phyloP scores from a whole-genome alignment of 2,888 invertebrate genomes.

The Taenaris catops region DNA sequence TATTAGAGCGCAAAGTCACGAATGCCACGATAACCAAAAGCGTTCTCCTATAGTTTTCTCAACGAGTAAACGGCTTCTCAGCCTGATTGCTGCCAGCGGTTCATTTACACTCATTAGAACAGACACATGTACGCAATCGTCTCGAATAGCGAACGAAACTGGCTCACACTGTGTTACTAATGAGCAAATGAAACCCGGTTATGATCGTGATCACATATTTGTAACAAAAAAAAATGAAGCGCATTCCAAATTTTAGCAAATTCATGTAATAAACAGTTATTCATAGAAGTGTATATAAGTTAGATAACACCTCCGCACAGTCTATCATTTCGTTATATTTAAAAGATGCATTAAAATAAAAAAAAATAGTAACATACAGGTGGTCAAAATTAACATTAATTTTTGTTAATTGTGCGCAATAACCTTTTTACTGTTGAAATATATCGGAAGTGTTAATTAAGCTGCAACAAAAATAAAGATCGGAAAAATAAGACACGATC shows the following conservation, averaged over 20 bases:
- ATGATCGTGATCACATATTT: constrained; percentile 12
- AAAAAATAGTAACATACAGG: too few relatives aligned
- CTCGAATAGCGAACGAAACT: constrained; percentile 13
- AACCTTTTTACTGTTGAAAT: too few relatives aligned
- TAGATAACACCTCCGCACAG: too few relatives aligned
- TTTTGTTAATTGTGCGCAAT: too few relatives aligned
- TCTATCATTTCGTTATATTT: too few relatives aligned
- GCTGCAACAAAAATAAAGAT: constrained; percentile 2
- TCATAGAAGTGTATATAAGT: too few relatives aligned
- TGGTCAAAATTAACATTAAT: too few relatives aligned
- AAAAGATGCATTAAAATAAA: too few relatives aligned
- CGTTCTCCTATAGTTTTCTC: constrained; percentile 32
- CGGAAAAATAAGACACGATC: constrained; percentile 5
- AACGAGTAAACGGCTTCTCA: constrained; percentile 32
- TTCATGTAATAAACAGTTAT: too few relatives aligned
- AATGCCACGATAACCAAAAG: constrained; percentile 45
- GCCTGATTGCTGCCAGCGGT: constrained; percentile 39
- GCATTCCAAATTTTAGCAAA: constrained; percentile 2
- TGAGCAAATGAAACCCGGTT: constrained; percentile 19
- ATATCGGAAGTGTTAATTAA: constrained; percentile 1
- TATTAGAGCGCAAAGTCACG: constrained; percentile 71
- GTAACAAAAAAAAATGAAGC: constrained; percentile 4
- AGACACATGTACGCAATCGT: constrained; percentile 19
- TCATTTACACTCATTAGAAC: constrained; percentile 35
- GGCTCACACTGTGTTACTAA: constrained; percentile 13